phyloP scores from a whole-genome alignment of 2,113 vertebrate genomes.

The Leucosticte australis region DNA sequence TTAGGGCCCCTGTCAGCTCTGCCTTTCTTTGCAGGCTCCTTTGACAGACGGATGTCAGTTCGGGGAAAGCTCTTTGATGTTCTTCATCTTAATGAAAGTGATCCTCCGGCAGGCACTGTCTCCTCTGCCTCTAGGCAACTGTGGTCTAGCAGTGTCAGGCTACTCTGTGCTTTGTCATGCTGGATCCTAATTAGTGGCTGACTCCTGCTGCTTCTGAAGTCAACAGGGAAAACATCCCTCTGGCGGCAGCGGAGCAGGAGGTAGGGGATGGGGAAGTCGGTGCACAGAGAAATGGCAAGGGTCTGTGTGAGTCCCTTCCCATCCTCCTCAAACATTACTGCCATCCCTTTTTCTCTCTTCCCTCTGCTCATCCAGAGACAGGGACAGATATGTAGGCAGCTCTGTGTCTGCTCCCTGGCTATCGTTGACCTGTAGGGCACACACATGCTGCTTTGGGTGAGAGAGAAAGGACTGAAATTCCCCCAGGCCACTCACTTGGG shows the following conservation, averaged over 20 bases:
- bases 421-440: neutral
- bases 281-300: neutral
- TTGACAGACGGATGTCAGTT: conserved; percentile 65
- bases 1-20: conserved; percentile 58
- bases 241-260: neutral
- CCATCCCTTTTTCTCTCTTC: neutral
- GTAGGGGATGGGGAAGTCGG: neutral
- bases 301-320: neutral
- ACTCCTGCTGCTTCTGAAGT: conserved; percentile 16
- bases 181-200: conserved; percentile 61
- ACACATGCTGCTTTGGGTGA: neutral
- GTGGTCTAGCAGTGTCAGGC: conserved; percentile 20
- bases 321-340: neutral
- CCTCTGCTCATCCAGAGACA: neutral
- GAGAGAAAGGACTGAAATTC: neutral
- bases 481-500: neutral
- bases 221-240: conserved; percentile 30
- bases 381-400: neutral
- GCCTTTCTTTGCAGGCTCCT: conserved; percentile 45
- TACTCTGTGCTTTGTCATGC: conserved; percentile 48
- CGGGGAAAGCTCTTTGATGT: conserved; percentile 24
- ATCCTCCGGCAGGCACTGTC: conserved; percentile 17
- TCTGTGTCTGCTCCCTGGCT: neutral
- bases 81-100: conserved; percentile 61
- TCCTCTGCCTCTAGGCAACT: conserved; percentile 29